A percentile compares a stretch with the other conserved stretches of the same genome.
Evolutionary conservation across 2,113 vertebrate genomes (phyloP).

Genomic region (Piprites chloris): DNA sequence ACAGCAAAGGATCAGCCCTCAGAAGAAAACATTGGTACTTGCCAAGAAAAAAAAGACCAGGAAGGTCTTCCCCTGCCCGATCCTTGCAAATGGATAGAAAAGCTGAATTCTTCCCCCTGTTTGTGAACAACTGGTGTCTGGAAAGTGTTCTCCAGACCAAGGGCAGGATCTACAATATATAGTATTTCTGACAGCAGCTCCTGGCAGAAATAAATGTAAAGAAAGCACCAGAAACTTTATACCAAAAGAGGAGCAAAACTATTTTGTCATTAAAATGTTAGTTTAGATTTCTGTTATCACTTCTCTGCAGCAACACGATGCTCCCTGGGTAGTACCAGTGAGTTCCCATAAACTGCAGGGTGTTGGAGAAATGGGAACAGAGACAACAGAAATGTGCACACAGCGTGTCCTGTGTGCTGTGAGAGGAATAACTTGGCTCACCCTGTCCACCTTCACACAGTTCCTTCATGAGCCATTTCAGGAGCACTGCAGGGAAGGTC

Average conservation of each 20-base stretch:
- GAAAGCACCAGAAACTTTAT: neutral
- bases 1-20: neutral
- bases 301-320: neutral
- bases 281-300: neutral
- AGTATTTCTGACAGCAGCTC: neutral
- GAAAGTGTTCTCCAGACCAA: neutral
- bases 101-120: neutral
- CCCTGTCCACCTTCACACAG: constrained; percentile 16
- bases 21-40: neutral
- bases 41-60: neutral
- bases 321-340: neutral
- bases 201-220: neutral
- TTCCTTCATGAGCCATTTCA: constrained; percentile 20
- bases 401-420: accelerated
- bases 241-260: neutral
- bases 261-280: neutral
- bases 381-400: neutral
- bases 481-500: accelerated
- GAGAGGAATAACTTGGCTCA: neutral
- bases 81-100: neutral
- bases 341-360: neutral
- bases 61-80: neutral
- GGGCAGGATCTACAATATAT: neutral
- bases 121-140: neutral
- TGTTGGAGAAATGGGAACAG: neutral